Evolutionary conservation across 1,140 invertebrate species (phyloP).

Genomic region (Drosophila lini): DNA sequence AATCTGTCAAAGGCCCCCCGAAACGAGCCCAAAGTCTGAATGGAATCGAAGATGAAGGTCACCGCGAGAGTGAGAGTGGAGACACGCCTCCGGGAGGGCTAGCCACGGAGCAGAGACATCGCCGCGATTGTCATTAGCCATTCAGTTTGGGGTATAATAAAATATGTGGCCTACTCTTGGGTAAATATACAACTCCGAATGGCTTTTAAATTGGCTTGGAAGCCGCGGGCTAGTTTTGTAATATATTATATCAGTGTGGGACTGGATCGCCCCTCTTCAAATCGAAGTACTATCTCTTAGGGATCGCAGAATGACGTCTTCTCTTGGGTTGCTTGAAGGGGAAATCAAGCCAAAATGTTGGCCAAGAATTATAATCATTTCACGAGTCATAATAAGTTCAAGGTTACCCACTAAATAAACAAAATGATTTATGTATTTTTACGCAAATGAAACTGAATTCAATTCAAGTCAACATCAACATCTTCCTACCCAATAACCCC

Average conservation of each 20-base stretch:
- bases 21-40: constrained; percentile 3
- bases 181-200: not conserved
- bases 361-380: not conserved
- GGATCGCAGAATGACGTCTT: not conserved
- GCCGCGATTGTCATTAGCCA: constrained; percentile 6
- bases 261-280: not conserved
- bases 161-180: constrained; percentile 8
- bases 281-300: not conserved
- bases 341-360: not conserved
- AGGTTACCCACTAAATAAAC: not conserved
- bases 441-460: too few species aligned
- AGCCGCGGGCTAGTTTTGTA: constrained; percentile 13
- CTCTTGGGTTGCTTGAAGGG: not conserved
- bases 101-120: constrained; percentile 17
- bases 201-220: constrained; percentile 12
- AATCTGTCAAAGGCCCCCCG: constrained; percentile 21
- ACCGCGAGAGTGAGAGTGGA: constrained; percentile 25
- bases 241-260: constrained; percentile 1
- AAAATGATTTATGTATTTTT: too few species aligned
- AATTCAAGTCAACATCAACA: too few species aligned
- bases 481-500: too few species aligned
- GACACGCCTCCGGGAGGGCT: constrained; percentile 35
- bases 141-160: not conserved
- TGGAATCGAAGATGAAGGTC: constrained; percentile 27
- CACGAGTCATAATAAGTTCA: not conserved